phyloP scores from a whole-genome alignment of 2,113 vertebrate species.

The Clarias gariepinus region DNA sequence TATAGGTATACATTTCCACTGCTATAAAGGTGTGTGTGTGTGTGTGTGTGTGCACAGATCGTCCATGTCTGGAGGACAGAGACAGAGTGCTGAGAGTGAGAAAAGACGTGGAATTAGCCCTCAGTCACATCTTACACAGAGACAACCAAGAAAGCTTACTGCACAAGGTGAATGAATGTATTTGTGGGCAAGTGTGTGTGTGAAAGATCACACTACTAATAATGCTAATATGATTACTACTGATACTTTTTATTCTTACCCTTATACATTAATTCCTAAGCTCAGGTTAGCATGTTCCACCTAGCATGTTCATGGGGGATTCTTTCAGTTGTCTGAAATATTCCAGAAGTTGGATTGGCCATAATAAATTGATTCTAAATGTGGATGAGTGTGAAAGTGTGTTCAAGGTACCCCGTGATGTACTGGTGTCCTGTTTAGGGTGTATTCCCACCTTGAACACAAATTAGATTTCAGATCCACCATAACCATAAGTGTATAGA shows the following conservation, averaged over 20 bases:
- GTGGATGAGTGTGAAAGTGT: background rate
- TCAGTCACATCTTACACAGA: slow-evolving; percentile 79
- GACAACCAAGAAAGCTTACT: slow-evolving; percentile 81
- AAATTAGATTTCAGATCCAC: background rate
- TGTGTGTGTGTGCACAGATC: slow-evolving; percentile 67
- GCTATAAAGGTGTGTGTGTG: background rate
- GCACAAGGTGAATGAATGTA: slow-evolving; percentile 72
- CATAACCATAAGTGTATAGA: background rate
- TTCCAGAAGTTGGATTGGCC: background rate
- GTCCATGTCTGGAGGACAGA: slow-evolving; percentile 85
- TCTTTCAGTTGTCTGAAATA: background rate
- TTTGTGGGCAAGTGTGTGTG: background rate
- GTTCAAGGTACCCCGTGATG: background rate
- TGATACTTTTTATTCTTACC: background rate
- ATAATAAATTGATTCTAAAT: background rate
- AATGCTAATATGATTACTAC: background rate
- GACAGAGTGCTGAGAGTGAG: slow-evolving; percentile 80
- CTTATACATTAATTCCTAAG: background rate
- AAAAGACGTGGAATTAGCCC: slow-evolving; percentile 76
- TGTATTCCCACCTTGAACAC: background rate
- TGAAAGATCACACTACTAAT: background rate
- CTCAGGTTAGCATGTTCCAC: background rate
- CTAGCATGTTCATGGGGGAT: background rate
- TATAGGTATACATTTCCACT: background rate
- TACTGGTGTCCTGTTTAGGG: background rate